These are phyloP conservation scores for Sander vitreus DNA, from an alignment of 2,113 vertebrate genomes.

Conservation along the genomic window DNA sequence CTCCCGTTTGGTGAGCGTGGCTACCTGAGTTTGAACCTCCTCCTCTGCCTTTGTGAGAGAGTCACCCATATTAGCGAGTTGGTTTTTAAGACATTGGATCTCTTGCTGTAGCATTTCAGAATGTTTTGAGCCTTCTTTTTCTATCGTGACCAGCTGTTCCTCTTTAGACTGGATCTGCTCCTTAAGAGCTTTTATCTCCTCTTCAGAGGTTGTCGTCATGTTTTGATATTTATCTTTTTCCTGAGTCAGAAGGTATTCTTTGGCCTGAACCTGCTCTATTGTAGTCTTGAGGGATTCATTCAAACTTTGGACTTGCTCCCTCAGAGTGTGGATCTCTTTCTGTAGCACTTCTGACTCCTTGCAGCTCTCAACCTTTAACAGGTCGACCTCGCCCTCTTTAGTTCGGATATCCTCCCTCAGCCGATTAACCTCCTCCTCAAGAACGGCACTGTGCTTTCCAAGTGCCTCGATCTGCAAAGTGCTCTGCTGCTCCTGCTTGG, in stretches of 20 bases:
- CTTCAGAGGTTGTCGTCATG: conserved; percentile 12
- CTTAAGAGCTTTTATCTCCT: conserved; percentile 52
- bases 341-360: conserved; percentile 35
- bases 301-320: conserved; percentile 24
- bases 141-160: conserved; percentile 70
- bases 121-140: conserved; percentile 55
- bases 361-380: conserved; percentile 8
- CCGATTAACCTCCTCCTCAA: background rate
- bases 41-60: conserved; percentile 64
- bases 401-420: conserved; percentile 25
- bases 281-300: conserved; percentile 30
- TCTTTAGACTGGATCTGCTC: conserved; percentile 82
- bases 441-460: fast-evolving
- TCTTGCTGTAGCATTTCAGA: conserved; percentile 58
- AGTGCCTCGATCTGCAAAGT: background rate
- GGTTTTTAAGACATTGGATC: conserved; percentile 68
- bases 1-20: conserved; percentile 38
- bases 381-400: conserved; percentile 25
- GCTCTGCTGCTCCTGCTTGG: conserved; percentile 30
- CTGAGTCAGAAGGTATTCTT: conserved; percentile 45
- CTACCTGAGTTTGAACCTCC: conserved; percentile 13
- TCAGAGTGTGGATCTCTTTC: conserved; percentile 42
- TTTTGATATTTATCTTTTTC: conserved; percentile 31
- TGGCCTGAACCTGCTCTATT: conserved; percentile 54
- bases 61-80: conserved; percentile 62